Conservation (phyloP, 1,140 invertebrate species). For the Cherax destructor region DNA sequence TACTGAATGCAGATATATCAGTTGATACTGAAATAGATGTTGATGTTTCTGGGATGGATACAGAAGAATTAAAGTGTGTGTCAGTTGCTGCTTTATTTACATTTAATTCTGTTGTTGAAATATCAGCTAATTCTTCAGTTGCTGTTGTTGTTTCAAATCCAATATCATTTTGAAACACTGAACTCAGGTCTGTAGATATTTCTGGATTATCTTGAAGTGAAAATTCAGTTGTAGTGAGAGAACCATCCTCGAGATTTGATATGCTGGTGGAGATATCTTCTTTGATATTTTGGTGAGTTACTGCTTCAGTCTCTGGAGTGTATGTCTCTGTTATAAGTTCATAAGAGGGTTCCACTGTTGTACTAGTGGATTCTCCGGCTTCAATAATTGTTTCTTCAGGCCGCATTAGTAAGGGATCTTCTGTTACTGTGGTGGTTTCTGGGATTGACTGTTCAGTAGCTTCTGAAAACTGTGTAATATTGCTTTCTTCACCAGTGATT, state of each 20-base stretch:
- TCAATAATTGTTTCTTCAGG: conserved; percentile 30
- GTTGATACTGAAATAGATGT: conserved; percentile 38
- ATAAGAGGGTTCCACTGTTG: not conserved
- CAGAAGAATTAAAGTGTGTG: not conserved
- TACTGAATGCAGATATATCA: conserved; percentile 33
- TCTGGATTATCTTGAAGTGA: not conserved
- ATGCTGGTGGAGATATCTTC: conserved; percentile 16
- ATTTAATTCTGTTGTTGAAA: not conserved
- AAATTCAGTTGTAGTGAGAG: not conserved
- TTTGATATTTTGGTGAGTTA: not conserved
- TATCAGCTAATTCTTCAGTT: not conserved
- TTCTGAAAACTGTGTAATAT: conserved; percentile 1
- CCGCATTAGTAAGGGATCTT: not conserved
- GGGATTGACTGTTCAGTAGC: conserved; percentile 13
- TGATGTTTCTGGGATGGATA: conserved; percentile 4
- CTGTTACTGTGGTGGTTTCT: conserved; percentile 13
- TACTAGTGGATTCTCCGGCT: conserved; percentile 15
- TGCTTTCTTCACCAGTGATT: not conserved
- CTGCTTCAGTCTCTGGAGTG: conserved; percentile 12
- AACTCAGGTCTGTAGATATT: conserved; percentile 32
- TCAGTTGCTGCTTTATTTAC: not conserved
- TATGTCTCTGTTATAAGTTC: conserved; percentile 38
- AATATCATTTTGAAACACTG: not conserved
- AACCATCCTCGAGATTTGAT: not conserved
- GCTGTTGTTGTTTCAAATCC: not conserved